phyloP scores from a whole-genome alignment of 2,888 invertebrate genomes.

The Eumacrocentrus americanus region DNA sequence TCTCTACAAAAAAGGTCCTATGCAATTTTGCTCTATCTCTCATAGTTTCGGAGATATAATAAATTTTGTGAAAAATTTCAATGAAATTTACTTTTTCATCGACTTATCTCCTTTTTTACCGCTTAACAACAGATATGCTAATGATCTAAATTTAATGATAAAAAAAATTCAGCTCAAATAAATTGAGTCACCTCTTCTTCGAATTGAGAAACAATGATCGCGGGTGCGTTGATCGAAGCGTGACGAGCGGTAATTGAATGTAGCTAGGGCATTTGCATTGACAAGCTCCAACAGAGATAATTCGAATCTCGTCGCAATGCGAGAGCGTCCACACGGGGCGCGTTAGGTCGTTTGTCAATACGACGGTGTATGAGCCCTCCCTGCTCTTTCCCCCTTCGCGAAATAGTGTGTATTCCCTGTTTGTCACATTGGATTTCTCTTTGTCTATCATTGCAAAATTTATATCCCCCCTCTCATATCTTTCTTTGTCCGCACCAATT shows the following conservation, averaged over 20 bases:
- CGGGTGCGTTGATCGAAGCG: constrained; percentile 55
- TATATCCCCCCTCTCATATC: constrained; percentile 1
- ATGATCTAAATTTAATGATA: too few species aligned
- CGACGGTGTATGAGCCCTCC: constrained; percentile 50
- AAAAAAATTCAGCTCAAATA: neutral
- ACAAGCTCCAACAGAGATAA: constrained; percentile 61
- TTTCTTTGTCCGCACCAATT: neutral
- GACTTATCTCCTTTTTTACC: too few species aligned
- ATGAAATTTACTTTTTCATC: too few species aligned
- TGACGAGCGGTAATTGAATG: constrained; percentile 61
- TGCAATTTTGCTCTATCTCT: too few species aligned
- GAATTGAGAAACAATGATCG: constrained; percentile 26
- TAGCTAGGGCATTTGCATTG: constrained; percentile 60
- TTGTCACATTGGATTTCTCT: constrained; percentile 43
- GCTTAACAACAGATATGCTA: too few species aligned
- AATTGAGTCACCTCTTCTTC: neutral
- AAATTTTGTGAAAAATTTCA: too few species aligned
- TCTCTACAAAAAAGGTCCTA: too few species aligned
- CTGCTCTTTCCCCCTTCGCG: too few species aligned
- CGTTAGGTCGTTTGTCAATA: constrained; percentile 62
- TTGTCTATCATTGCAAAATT: too few species aligned
- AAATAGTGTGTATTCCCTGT: too few species aligned
- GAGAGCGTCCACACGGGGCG: constrained; percentile 40
- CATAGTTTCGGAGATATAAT: too few species aligned
- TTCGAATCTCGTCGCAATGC: constrained; percentile 60